A percentile compares a stretch with the other conserved stretches of the same genome.
Evolutionary conservation across 23 tunicate species (phyloP).

Genomic region (Ciona savignyi): DNA sequence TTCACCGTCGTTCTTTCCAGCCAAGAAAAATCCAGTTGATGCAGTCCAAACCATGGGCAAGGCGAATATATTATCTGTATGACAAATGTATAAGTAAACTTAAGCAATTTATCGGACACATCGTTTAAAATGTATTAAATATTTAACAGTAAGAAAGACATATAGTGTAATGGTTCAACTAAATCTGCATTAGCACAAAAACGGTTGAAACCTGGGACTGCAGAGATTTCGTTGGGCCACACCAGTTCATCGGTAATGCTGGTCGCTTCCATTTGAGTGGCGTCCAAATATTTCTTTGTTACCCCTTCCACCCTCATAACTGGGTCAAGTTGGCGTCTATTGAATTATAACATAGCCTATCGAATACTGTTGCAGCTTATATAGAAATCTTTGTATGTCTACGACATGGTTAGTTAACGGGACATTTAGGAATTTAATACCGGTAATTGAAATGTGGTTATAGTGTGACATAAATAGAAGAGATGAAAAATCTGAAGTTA

Average conservation of each 20-base stretch:
- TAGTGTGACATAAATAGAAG: too few relatives aligned
- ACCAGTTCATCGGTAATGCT: conserved; percentile 37
- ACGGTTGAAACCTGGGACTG: conserved; percentile 46
- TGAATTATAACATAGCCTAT: too few relatives aligned
- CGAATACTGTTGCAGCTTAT: too few relatives aligned
- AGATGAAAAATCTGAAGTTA: too few relatives aligned
- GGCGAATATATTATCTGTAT: conserved; percentile 29
- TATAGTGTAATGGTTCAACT: background rate
- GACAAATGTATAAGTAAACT: too few relatives aligned
- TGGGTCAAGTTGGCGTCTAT: conserved; percentile 53
- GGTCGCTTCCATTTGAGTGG: conserved; percentile 16
- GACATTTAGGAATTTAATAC: too few relatives aligned
- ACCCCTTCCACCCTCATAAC: conserved; percentile 50
- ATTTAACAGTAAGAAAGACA: background rate
- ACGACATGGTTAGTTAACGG: too few relatives aligned
- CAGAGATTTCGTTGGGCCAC: conserved; percentile 77
- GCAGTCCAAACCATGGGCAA: conserved; percentile 42
- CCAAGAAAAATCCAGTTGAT: conserved; percentile 60
- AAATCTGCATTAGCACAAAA: background rate
- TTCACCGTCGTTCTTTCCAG: conserved; percentile 72
- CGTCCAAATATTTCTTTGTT: conserved; percentile 42
- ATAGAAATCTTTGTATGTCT: too few relatives aligned
- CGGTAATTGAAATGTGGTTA: too few relatives aligned
- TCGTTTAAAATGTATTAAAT: background rate
- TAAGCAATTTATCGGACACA: too few relatives aligned